These are phyloP conservation scores for Lordiphosa mommai DNA, from an alignment of 1,140 invertebrate genomes.

Conservation along the genomic window DNA sequence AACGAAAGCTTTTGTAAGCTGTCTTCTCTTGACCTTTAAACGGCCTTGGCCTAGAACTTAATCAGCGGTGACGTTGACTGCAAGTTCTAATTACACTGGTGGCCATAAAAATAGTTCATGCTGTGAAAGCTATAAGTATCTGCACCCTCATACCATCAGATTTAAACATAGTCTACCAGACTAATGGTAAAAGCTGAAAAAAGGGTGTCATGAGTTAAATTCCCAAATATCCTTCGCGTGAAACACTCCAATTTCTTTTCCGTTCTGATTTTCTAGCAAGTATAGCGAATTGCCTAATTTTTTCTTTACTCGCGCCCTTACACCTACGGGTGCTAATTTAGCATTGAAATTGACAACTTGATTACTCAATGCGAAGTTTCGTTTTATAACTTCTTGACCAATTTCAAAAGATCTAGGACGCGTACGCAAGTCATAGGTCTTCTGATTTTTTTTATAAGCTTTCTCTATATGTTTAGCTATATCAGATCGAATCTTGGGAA, in stretches of 20 bases:
- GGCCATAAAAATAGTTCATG: no score
- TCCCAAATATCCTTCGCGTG: not conserved
- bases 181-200: not conserved
- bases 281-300: not conserved
- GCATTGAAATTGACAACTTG: conserved; percentile 1
- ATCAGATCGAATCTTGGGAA: not conserved
- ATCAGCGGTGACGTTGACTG: no score
- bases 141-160: conserved; percentile 1
- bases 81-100: no score
- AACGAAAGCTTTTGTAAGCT: no score
- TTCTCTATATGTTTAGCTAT: not conserved
- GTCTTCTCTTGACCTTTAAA: no score
- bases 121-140: no score
- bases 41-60: no score
- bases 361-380: no score
- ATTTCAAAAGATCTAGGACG: not conserved
- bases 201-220: not conserved
- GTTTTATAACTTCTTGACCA: not conserved
- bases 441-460: conserved; percentile 1
- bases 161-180: not conserved
- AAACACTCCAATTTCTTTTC: not conserved
- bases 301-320: not conserved
- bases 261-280: no score
- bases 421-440: not conserved
- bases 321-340: not conserved